Evolutionary conservation across 1,140 invertebrate species (phyloP).

Genomic region (Drosophila simulans): DNA sequence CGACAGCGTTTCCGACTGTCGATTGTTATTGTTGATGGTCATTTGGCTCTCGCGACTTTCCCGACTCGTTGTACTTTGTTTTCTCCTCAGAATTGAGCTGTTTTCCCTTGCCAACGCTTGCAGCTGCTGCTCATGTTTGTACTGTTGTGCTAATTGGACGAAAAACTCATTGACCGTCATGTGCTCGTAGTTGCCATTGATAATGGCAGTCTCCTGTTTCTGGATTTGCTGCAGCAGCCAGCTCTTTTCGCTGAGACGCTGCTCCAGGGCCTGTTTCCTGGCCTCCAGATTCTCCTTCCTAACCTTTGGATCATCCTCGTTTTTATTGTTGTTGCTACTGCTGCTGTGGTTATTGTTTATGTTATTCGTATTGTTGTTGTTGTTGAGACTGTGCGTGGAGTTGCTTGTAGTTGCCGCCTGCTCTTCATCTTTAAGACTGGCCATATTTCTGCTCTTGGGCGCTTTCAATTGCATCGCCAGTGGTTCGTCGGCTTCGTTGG

Average conservation of each 20-base stretch:
- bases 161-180: constrained; percentile 79
- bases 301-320: constrained; percentile 56
- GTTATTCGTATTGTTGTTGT: constrained; percentile 37
- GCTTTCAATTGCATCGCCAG: constrained; percentile 79
- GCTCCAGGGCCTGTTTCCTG: constrained; percentile 69
- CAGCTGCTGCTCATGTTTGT: constrained; percentile 73
- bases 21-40: constrained; percentile 53
- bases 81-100: constrained; percentile 54
- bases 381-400: constrained; percentile 29
- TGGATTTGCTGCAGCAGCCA: constrained; percentile 82
- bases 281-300: constrained; percentile 70
- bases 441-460: constrained; percentile 74
- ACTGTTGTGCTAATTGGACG: constrained; percentile 69
- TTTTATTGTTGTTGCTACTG: constrained; percentile 55
- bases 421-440: constrained; percentile 77
- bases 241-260: constrained; percentile 74
- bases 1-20: constrained; percentile 76
- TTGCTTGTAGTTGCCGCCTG: constrained; percentile 64
- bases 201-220: constrained; percentile 75
- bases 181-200: constrained; percentile 80
- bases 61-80: constrained; percentile 65
- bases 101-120: constrained; percentile 53
- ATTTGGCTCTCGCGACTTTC: constrained; percentile 53
- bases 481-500: constrained; percentile 37
- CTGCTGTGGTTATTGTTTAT: constrained; percentile 40